Evolutionary conservation across 2,888 invertebrate genomes (phyloP).

Genomic region (Pollenia labialis): DNA sequence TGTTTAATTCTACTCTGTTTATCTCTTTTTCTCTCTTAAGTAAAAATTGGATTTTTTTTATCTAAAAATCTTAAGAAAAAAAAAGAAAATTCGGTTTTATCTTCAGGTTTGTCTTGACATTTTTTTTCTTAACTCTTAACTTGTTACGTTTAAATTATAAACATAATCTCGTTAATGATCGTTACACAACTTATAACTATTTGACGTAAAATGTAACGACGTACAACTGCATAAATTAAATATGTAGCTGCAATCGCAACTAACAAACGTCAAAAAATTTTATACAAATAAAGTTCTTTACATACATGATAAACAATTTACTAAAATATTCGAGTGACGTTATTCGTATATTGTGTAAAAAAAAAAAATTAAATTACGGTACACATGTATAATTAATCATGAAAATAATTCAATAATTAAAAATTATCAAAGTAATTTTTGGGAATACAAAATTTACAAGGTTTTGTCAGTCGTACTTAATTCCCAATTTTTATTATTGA

Average conservation of each 20-base stretch:
- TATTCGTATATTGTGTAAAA: too few relatives aligned
- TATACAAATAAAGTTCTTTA: too few relatives aligned
- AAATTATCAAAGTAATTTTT: background rate
- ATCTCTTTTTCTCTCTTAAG: too few relatives aligned
- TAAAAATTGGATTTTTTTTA: too few relatives aligned
- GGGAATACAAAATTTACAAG: too few relatives aligned
- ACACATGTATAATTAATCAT: background rate
- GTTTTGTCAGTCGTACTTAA: too few relatives aligned
- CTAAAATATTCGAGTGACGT: background rate
- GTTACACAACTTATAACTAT: background rate
- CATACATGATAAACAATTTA: background rate
- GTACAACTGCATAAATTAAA: background rate
- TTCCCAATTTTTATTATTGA: too few relatives aligned
- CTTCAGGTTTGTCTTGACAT: too few relatives aligned
- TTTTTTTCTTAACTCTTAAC: background rate
- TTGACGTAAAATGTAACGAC: conserved; percentile 1
- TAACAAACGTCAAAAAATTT: background rate
- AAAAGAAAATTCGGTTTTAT: too few relatives aligned
- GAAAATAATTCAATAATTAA: background rate
- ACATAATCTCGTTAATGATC: background rate
- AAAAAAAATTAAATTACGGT: background rate
- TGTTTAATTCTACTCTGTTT: too few relatives aligned
- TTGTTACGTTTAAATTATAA: background rate
- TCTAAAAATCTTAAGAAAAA: too few relatives aligned
- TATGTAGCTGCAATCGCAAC: background rate